Percentiles rank a stretch among this genome's conserved stretches.
phyloP scores from a whole-genome alignment of 2,113 vertebrate species.

The Mormyrus iriodes region DNA sequence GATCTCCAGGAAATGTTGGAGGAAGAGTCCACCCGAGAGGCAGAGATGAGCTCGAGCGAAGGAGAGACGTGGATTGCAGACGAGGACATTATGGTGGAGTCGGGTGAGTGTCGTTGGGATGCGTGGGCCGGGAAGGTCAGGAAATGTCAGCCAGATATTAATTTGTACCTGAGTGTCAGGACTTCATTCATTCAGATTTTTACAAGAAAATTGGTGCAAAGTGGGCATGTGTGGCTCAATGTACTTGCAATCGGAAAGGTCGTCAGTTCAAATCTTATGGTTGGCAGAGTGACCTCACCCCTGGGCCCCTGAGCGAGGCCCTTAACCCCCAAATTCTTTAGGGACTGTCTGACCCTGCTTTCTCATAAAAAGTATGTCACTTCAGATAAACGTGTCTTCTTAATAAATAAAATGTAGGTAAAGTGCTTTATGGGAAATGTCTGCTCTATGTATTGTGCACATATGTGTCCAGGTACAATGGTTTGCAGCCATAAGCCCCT shows the following conservation, averaged over 20 bases:
- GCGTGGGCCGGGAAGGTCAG: background rate
- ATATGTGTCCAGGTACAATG: background rate
- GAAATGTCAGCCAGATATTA: background rate
- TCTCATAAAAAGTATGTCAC: background rate
- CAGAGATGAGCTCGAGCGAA: constrained; percentile 64
- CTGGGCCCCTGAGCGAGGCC: background rate
- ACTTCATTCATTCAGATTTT: background rate
- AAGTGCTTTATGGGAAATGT: background rate
- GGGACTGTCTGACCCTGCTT: background rate
- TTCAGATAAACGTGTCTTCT: background rate
- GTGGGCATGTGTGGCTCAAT: background rate
- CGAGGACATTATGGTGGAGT: constrained; percentile 71
- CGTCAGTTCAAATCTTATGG: background rate
- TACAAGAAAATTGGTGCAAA: background rate
- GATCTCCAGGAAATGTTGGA: constrained; percentile 13
- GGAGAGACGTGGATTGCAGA: constrained; percentile 65
- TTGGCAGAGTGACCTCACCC: background rate
- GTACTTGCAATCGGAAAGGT: background rate
- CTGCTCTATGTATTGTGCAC: background rate
- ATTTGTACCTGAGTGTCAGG: background rate
- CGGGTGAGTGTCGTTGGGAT: constrained; percentile 46
- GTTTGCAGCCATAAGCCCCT: background rate
- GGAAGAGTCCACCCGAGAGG: constrained; percentile 58
- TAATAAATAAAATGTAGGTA: background rate
- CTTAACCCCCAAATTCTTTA: background rate